Conservation (phyloP, 2,113 vertebrate species). For the Zapornia atra region DNA sequence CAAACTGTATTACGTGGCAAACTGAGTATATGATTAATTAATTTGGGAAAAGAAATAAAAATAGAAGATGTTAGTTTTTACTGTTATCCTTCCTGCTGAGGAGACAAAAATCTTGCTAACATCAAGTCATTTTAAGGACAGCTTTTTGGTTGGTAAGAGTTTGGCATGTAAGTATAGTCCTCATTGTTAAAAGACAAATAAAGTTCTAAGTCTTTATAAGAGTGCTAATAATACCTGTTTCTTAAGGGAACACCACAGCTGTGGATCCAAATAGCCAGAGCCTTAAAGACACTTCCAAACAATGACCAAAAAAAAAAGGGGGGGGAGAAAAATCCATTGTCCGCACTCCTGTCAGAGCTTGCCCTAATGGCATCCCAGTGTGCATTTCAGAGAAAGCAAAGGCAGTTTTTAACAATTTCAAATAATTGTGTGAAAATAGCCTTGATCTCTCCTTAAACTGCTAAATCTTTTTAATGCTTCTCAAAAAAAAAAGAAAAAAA, state of each 20-base stretch:
- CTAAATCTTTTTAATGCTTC: conserved; percentile 74
- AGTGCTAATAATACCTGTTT: conserved; percentile 41
- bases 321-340: not conserved
- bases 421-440: conserved; percentile 74
- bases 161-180: not conserved
- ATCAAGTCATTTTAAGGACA: conserved; percentile 51
- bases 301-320: not conserved
- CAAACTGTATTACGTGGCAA: not conserved
- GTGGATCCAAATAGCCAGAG: conserved; percentile 17
- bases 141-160: conserved; percentile 6
- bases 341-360: not conserved
- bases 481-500: conserved; percentile 57
- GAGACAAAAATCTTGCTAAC: not conserved
- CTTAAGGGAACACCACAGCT: not conserved
- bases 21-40: not conserved
- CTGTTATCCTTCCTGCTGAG: not conserved
- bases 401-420: conserved; percentile 67
- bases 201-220: conserved; percentile 60
- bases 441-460: conserved; percentile 62
- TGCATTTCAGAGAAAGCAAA: conserved; percentile 46
- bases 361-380: not conserved
- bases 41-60: not conserved
- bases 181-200: conserved; percentile 30
- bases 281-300: conserved; percentile 30
- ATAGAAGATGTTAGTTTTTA: not conserved